phyloP scores from a whole-genome alignment of 2,797 vertebrate species.

The Limnodromus scolopaceus region DNA sequence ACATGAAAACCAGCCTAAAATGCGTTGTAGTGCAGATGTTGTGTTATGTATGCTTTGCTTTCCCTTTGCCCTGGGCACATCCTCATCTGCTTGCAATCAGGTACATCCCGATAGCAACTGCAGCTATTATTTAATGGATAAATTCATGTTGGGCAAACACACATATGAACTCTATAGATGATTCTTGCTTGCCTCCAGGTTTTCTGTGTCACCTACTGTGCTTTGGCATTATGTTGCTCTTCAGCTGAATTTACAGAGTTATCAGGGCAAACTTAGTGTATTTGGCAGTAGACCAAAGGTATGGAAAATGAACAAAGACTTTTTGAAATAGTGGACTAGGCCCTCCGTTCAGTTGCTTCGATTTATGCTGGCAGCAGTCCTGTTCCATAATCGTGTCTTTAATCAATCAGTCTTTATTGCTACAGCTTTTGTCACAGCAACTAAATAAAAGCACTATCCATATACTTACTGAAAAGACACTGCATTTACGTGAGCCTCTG shows the following conservation, averaged over 20 bases:
- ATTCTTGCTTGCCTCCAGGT: not conserved
- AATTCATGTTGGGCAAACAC: not conserved
- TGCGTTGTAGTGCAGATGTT: not conserved
- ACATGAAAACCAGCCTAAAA: not conserved
- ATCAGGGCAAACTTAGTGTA: not conserved
- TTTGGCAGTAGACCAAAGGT: not conserved
- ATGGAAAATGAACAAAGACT: not conserved
- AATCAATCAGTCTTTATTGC: not conserved
- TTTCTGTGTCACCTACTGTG: not conserved
- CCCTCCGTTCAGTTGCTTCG: not conserved
- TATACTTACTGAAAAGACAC: not conserved
- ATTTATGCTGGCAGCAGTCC: not conserved
- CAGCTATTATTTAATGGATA: not conserved
- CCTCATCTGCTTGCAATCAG: not conserved
- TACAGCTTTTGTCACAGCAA: not conserved
- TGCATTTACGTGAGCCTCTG: not conserved
- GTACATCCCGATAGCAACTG: not conserved
- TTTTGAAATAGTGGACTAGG: constrained; percentile 7
- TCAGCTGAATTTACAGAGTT: not conserved
- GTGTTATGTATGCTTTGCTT: accelerated
- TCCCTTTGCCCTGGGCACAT: not conserved
- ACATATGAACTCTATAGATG: not conserved
- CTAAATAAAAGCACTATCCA: not conserved
- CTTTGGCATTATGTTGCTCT: not conserved
- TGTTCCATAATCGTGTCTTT: not conserved